Conservation (phyloP, 2,888 invertebrate genomes). For the Colletes collaris region DNA sequence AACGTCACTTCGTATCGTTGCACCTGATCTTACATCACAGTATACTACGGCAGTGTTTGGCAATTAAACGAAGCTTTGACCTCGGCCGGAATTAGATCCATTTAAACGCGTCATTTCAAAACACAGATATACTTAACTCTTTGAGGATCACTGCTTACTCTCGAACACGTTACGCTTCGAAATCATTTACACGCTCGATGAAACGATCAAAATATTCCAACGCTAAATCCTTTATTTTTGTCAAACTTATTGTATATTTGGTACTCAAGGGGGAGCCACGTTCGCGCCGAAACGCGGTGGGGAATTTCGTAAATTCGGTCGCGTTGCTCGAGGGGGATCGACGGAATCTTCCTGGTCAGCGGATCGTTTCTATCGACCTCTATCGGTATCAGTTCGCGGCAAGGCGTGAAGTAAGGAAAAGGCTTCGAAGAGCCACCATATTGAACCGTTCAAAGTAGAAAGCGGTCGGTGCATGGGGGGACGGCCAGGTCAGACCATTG, state of each 20-base stretch:
- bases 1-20: conserved; percentile 38
- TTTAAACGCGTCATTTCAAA: conserved; percentile 49
- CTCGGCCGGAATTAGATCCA: conserved; percentile 67
- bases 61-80: conserved; percentile 67
- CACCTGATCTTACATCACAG: conserved; percentile 54
- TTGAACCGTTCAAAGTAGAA: conserved; percentile 74
- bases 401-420: conserved; percentile 21
- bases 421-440: conserved; percentile 52
- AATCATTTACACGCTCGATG: not conserved
- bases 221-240: no score
- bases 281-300: not conserved
- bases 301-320: not conserved
- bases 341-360: not conserved
- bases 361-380: not conserved
- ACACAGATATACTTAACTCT: conserved; percentile 32
- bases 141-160: conserved; percentile 13
- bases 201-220: no score
- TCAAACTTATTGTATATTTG: not conserved
- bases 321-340: not conserved
- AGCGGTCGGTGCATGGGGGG: conserved; percentile 59
- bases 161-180: not conserved
- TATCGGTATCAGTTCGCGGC: not conserved
- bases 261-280: not conserved
- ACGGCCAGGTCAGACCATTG: conserved; percentile 45
- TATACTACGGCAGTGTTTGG: conserved; percentile 55